These are phyloP conservation scores for Ricordea florida DNA, from an alignment of 92 coral and sea anemone species.

Conservation along the genomic window DNA sequence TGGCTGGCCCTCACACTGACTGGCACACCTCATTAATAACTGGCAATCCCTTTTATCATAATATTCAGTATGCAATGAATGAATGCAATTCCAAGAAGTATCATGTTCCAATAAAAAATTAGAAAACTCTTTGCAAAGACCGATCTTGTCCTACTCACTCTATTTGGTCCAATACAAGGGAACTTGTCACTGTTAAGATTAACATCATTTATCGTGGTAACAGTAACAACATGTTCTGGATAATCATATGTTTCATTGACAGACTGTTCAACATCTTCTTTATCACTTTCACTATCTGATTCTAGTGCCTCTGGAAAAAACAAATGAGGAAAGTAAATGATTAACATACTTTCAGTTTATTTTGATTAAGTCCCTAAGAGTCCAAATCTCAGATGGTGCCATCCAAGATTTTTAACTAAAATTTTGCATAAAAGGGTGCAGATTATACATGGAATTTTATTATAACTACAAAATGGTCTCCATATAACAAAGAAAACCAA, in stretches of 20 bases:
- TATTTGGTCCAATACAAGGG: conserved; percentile 61
- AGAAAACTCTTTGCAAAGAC: no score
- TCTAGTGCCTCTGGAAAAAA: conserved; percentile 70
- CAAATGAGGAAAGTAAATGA: neutral
- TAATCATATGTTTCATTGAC: conserved; percentile 80
- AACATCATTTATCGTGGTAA: conserved; percentile 80
- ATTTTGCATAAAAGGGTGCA: no score
- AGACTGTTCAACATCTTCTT: neutral
- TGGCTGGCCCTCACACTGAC: no score
- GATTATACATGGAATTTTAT: no score
- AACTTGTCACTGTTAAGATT: conserved; percentile 69
- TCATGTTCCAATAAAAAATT: no score
- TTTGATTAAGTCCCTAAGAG: neutral
- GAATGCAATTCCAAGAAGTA: no score
- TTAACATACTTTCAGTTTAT: neutral
- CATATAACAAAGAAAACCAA: no score
- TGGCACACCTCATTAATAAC: no score
- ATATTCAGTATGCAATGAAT: no score
- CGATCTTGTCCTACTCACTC: conserved; percentile 55
- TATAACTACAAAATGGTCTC: no score
- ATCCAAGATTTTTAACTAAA: no score
- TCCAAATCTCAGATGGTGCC: neutral
- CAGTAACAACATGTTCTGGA: conserved; percentile 94
- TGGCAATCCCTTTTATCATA: no score
- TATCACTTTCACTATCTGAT: conserved; percentile 55